Evolutionary conservation across 2,797 vertebrate species (phyloP).

Genomic region (Pseudotriccus pelzelni): DNA sequence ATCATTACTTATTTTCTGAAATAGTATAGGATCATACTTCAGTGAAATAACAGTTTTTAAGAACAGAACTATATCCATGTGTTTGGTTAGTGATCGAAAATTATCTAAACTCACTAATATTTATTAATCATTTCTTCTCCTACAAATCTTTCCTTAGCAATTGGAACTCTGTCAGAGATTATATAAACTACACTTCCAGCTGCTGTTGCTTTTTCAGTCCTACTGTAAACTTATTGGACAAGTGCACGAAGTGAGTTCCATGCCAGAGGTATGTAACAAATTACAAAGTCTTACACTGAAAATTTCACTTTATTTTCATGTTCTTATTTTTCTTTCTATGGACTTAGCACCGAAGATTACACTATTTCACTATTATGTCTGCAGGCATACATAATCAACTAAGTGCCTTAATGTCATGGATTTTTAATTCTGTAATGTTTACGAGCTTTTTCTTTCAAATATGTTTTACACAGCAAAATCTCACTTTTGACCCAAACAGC

Average conservation of each 20-base stretch:
- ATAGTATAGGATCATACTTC: background rate
- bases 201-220: constrained; percentile 97
- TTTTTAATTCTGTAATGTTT: background rate
- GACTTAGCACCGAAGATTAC: background rate
- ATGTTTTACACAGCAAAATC: background rate
- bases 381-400: background rate
- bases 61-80: background rate
- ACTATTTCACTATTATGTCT: background rate
- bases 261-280: constrained; percentile 88
- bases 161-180: constrained; percentile 97
- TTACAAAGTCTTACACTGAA: background rate
- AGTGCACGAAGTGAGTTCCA: constrained; percentile 93
- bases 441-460: background rate
- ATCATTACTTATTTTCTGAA: background rate
- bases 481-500: background rate
- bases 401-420: background rate
- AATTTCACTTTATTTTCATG: background rate
- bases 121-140: constrained; percentile 50
- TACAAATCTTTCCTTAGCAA: constrained; percentile 83
- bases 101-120: background rate
- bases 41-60: background rate
- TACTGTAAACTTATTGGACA: constrained; percentile 98
- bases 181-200: constrained; percentile 98
- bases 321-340: background rate
- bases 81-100: constrained; percentile 2